phyloP scores from a whole-genome alignment of 2,797 vertebrate species.

The Eulemur albifrons region DNA sequence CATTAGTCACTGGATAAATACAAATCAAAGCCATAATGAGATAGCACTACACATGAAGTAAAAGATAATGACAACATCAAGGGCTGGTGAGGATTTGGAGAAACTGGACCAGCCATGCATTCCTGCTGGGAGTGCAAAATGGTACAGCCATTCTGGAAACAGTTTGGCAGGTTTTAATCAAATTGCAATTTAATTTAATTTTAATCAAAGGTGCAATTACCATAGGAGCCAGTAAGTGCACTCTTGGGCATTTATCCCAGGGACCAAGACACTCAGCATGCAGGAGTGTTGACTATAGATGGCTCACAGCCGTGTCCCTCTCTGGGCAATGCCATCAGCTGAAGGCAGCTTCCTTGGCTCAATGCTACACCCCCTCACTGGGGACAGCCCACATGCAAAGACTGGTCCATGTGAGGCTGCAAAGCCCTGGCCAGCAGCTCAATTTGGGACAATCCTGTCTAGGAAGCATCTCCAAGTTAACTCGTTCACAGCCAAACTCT shows the following conservation, averaged over 20 bases:
- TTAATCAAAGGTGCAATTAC: neutral
- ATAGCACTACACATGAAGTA: neutral
- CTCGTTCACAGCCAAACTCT: neutral
- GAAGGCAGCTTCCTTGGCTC: neutral
- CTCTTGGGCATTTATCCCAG: neutral
- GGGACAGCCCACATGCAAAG: neutral
- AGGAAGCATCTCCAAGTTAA: neutral
- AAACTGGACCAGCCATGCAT: neutral
- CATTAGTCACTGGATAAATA: neutral
- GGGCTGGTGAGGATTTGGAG: neutral
- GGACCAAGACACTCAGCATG: neutral
- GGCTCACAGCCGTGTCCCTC: neutral
- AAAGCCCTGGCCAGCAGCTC: neutral
- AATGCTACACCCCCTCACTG: neutral
- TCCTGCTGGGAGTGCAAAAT: neutral
- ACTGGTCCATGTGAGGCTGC: neutral
- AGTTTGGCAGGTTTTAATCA: neutral
- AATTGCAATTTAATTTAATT: neutral
- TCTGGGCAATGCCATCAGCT: neutral
- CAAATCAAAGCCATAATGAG: neutral
- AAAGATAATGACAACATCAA: neutral
- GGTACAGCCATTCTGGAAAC: neutral
- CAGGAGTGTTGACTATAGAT: neutral
- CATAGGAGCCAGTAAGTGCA: neutral
- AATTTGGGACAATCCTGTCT: neutral